Percentiles rank a stretch among this genome's conserved stretches.
Evolutionary conservation across 2,113 vertebrate species (phyloP).

Genomic region (Natator depressus): DNA sequence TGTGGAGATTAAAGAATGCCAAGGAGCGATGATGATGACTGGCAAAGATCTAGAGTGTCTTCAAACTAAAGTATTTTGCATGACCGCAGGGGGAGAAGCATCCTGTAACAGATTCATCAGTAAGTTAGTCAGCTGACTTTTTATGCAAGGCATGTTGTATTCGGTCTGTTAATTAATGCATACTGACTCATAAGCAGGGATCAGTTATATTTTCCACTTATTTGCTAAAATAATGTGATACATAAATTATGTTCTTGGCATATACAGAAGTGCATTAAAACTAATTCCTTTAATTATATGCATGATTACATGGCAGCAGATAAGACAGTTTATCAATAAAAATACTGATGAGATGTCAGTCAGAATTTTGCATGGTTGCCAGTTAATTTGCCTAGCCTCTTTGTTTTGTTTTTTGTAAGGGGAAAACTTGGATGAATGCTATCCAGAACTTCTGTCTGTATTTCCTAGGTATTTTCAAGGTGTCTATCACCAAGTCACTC

Average conservation of each 20-base stretch:
- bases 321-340: background rate
- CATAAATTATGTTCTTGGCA: background rate
- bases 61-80: background rate
- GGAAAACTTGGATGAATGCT: background rate
- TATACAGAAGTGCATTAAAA: background rate
- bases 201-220: background rate
- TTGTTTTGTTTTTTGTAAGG: fast-evolving
- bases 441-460: background rate
- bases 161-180: background rate
- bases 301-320: background rate
- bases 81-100: background rate
- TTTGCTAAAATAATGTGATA: background rate
- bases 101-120: background rate
- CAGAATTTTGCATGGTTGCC: background rate
- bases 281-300: background rate
- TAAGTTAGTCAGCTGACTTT: background rate
- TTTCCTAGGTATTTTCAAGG: background rate
- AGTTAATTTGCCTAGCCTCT: background rate
- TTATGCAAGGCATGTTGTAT: background rate
- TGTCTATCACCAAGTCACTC: background rate
- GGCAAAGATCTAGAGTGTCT: fast-evolving
- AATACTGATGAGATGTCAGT: background rate
- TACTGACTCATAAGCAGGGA: background rate
- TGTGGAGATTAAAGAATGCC: background rate
- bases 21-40: fast-evolving